Conservation (phyloP, 2,888 invertebrate species). For the Pollenia labialis region DNA sequence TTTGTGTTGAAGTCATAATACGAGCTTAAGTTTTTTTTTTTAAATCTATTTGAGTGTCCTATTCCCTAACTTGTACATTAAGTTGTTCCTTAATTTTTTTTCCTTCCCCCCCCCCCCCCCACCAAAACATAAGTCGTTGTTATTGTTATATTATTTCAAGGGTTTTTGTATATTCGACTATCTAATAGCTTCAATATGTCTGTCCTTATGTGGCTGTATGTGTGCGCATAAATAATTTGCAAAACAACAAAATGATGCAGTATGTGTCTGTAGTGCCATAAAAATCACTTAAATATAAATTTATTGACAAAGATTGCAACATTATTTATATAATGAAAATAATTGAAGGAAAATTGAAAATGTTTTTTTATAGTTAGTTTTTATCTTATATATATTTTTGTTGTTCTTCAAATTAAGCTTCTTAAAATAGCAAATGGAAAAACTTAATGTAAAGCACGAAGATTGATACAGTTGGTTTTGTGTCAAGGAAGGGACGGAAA, state of each 20-base stretch:
- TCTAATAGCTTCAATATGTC: conserved; percentile 18
- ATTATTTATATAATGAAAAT: conserved; percentile 70
- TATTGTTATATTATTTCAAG: conserved; percentile 17
- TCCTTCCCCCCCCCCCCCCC: not conserved
- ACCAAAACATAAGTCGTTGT: conserved; percentile 30
- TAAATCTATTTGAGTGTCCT: not conserved
- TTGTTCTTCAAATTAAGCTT: conserved; percentile 46
- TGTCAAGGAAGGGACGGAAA: not conserved
- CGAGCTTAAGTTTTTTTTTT: not conserved
- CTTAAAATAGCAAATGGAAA: conserved; percentile 39
- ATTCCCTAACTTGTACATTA: not conserved
- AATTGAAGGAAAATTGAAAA: conserved; percentile 68
- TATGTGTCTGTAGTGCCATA: conserved; percentile 70
- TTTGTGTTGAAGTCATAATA: not conserved
- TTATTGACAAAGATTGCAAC: conserved; percentile 70
- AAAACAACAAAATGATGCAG: conserved; percentile 67
- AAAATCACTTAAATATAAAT: conserved; percentile 71
- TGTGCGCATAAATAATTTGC: conserved; percentile 61
- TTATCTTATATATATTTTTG: not conserved
- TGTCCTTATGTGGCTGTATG: not conserved
- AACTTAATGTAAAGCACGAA: not conserved
- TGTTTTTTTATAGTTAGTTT: not conserved
- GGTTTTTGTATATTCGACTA: conserved; percentile 2
- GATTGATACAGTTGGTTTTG: not conserved
- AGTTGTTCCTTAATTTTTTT: conserved; percentile 2